Evolutionary conservation across 2,113 vertebrate genomes (phyloP).

Genomic region (Ancistrus triradiatus): DNA sequence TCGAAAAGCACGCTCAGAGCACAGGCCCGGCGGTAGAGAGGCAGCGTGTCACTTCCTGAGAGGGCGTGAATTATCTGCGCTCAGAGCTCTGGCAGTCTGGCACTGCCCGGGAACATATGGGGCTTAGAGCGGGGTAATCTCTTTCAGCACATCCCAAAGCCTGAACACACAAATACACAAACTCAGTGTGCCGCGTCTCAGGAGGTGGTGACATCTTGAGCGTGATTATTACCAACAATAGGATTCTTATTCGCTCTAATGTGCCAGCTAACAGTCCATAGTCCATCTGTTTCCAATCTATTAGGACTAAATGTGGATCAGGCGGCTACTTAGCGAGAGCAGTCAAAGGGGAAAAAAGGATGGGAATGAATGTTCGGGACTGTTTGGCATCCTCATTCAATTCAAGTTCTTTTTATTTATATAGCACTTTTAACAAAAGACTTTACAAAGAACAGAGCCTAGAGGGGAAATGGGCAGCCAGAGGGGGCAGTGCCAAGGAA

Average conservation of each 20-base stretch:
- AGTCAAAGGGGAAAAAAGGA: not conserved
- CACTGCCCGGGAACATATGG: constrained; percentile 32
- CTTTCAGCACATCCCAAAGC: not conserved
- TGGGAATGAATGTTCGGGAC: not conserved
- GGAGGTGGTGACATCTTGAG: not conserved
- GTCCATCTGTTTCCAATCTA: constrained; percentile 12
- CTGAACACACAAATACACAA: constrained; percentile 10
- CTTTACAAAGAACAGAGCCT: too few species aligned
- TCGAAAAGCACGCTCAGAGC: constrained; percentile 5
- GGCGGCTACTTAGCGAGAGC: not conserved
- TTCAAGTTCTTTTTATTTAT: too few species aligned
- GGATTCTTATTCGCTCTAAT: constrained; percentile 17
- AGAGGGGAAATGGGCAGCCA: too few species aligned
- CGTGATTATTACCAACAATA: constrained; percentile 12
- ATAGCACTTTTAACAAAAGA: too few species aligned
- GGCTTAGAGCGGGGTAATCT: constrained; percentile 31
- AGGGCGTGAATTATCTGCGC: constrained; percentile 19
- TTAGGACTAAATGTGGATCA: constrained; percentile 3
- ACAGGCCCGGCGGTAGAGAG: constrained; percentile 25
- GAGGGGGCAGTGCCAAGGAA: too few species aligned
- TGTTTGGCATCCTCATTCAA: not conserved
- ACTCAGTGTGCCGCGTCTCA: not conserved
- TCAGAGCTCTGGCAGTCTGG: constrained; percentile 14
- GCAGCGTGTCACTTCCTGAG: constrained; percentile 36
- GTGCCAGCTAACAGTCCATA: constrained; percentile 10